Conservation (phyloP, 2,888 invertebrate species). For the Pherbina coryleti region DNA sequence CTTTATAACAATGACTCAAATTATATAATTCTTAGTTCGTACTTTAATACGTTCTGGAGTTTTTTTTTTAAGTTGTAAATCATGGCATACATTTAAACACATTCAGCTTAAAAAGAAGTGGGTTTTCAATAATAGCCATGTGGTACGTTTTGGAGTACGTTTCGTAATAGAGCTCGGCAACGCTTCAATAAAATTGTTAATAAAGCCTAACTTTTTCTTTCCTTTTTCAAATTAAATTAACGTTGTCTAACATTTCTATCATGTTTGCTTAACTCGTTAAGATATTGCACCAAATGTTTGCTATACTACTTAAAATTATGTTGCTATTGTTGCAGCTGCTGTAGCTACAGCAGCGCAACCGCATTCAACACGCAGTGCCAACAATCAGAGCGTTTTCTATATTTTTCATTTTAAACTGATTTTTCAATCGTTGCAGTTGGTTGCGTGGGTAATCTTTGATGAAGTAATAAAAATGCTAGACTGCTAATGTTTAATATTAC, state of each 20-base stretch:
- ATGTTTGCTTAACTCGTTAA: not conserved
- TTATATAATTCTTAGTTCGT: too few species aligned
- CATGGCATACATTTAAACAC: too few species aligned
- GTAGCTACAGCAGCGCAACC: not conserved
- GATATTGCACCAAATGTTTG: not conserved
- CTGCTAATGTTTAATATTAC: too few species aligned
- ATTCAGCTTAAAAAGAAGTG: too few species aligned
- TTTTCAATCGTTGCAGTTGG: not conserved
- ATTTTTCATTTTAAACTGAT: not conserved
- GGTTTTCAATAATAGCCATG: not conserved
- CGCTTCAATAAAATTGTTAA: not conserved
- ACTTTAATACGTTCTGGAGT: too few species aligned
- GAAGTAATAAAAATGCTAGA: not conserved
- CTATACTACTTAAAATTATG: not conserved
- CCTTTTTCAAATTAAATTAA: not conserved
- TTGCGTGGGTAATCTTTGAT: slow-evolving; percentile 2
- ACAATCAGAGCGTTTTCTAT: slow-evolving; percentile 1
- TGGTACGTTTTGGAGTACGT: not conserved
- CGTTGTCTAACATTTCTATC: not conserved
- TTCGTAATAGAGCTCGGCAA: not conserved
- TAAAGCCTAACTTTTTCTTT: not conserved
- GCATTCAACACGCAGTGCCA: not conserved
- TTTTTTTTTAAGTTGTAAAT: too few species aligned
- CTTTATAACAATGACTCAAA: too few species aligned
- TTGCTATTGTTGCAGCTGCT: not conserved